These are phyloP conservation scores for Syngnathus rostellatus DNA, from an alignment of 2,797 vertebrate species.

Conservation along the genomic window DNA sequence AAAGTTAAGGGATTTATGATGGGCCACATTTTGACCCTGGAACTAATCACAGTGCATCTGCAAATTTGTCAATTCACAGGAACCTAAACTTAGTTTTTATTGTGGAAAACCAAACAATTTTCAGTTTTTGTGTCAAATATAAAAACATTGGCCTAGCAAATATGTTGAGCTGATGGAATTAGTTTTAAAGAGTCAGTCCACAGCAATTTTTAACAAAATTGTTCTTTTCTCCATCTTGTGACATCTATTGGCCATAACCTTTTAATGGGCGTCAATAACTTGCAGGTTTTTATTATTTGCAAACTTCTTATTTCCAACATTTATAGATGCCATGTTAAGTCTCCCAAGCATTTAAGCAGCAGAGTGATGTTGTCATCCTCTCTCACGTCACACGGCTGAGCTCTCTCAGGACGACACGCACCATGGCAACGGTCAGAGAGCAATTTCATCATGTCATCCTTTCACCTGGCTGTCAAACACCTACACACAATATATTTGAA, in stretches of 20 bases:
- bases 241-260: neutral
- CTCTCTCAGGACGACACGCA: conserved; percentile 42
- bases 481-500: conserved; percentile 11
- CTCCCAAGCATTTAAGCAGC: conserved; percentile 3
- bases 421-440: conserved; percentile 58
- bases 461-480: conserved; percentile 54
- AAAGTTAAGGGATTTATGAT: too few relatives aligned
- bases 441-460: conserved; percentile 60
- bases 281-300: too few relatives aligned
- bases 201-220: neutral
- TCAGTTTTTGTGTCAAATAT: neutral
- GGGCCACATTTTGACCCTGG: too few relatives aligned
- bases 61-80: too few relatives aligned
- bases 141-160: neutral
- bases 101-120: too few relatives aligned
- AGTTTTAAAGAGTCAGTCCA: neutral
- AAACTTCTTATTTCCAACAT: neutral
- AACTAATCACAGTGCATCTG: too few relatives aligned
- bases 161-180: neutral
- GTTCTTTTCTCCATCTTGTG: neutral
- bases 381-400: conserved; percentile 51
- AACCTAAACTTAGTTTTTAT: too few relatives aligned
- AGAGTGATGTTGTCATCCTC: conserved; percentile 19
- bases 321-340: neutral
- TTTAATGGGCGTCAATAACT: neutral